Conservation (phyloP, 2,797 vertebrate genomes). For the Craterocephalus amniculus region DNA sequence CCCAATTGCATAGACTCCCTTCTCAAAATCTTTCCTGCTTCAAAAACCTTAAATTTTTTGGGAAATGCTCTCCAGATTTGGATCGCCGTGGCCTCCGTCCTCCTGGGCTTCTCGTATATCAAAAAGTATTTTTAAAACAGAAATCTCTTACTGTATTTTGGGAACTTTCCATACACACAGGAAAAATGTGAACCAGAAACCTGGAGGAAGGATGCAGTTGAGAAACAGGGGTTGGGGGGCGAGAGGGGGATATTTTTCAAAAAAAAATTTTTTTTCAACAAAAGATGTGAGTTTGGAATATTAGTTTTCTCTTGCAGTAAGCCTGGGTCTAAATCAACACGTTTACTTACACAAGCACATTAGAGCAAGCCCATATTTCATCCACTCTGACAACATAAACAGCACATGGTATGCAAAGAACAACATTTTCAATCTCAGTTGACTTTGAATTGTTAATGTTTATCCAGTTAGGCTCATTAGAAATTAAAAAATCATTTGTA, state of each 20-base stretch:
- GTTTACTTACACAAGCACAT: constrained; percentile 15
- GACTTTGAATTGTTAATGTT: constrained; percentile 16
- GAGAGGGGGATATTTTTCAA: constrained; percentile 7
- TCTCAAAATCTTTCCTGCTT: constrained; percentile 62
- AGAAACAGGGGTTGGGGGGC: constrained; percentile 23
- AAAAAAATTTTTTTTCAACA: constrained; percentile 34
- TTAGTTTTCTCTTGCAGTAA: not conserved
- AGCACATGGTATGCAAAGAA: constrained; percentile 14
- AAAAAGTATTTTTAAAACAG: constrained; percentile 75
- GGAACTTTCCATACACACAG: constrained; percentile 55
- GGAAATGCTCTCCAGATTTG: constrained; percentile 69
- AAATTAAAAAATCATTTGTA: constrained; percentile 7
- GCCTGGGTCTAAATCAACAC: constrained; percentile 8
- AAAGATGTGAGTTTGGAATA: constrained; percentile 13
- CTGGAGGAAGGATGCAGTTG: constrained; percentile 53
- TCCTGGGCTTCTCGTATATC: constrained; percentile 76
- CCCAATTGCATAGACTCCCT: constrained; percentile 66
- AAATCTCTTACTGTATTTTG: constrained; percentile 51
- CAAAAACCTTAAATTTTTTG: constrained; percentile 70
- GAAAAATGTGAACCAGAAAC: constrained; percentile 56
- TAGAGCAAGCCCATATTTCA: constrained; percentile 5
- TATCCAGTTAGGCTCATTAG: constrained; percentile 13
- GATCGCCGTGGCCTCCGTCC: constrained; percentile 57
- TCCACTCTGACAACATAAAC: constrained; percentile 15
- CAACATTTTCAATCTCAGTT: not conserved